Evolutionary conservation across 2,797 vertebrate genomes (phyloP), one percentile per base, ranked within the genome.

Genomic region (Steatocranus sp.): DNA sequence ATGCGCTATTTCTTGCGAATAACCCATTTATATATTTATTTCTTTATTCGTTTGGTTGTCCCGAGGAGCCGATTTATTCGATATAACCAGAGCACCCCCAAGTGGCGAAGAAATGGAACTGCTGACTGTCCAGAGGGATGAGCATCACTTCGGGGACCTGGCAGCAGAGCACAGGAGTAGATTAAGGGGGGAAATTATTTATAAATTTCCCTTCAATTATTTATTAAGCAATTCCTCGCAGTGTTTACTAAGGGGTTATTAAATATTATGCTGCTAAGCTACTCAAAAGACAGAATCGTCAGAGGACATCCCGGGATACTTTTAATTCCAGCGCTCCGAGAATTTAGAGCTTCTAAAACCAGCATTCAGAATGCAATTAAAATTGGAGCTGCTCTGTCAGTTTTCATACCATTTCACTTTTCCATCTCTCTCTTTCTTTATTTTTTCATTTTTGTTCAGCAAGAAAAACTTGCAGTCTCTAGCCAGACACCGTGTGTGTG

Each of bases 191-290:
- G 51, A 93, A 94, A 93, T 94, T 92, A 95, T 95, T 95, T 92
- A 96, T 95, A 95, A 89, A 95, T 92, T 95, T 93, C 88, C 54
- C 83, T 93, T 95, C 93, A 95, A 96, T 96, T 94, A 95, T 96
- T 95, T 94, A 95, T 92, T 80, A 86, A 94, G 92, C 91, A 94
- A 92, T 95, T 94, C 92, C 93, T 93, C 81, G 18, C 88, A 89
- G 90, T 95, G 92, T 95, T 95, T 95, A 95, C 92, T 94, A 92
- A 51, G 86, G 93, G 94, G 93, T 95, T 94, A 96, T 95, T 95
- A 94, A 94, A 95, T 95, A 96, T 95, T 90, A 93, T 86, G 88
- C 90, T 80, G 89, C 92, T 91, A 94, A 95, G 93, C 90, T 88
- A 88, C 92, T 94, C 83, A 91, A 87, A 91, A 92, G 91, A 88